Percentiles rank a stretch among this genome's conserved stretches.
Conservation (phyloP, 2,888 invertebrate species). For the Melieria picta region DNA sequence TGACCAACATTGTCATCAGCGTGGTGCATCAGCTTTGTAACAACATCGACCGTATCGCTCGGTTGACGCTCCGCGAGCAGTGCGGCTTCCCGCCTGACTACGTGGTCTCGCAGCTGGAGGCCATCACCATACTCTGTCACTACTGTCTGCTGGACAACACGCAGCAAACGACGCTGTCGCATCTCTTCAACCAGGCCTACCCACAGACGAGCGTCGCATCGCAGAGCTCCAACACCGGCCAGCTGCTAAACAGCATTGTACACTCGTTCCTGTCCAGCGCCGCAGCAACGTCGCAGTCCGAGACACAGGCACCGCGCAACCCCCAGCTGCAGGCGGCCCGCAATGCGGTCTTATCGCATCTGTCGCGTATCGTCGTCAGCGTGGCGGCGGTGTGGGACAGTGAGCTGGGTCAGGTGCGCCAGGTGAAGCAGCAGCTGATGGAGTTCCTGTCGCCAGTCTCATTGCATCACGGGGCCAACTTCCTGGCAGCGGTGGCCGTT, state of each 20-base stretch:
- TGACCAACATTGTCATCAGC: constrained; percentile 80
- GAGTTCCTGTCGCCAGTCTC: constrained; percentile 87
- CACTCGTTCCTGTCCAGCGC: constrained; percentile 78
- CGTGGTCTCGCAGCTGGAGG: constrained; percentile 80
- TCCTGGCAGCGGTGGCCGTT: constrained; percentile 84
- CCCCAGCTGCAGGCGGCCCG: constrained; percentile 70
- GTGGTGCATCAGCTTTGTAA: constrained; percentile 78
- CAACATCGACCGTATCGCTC: constrained; percentile 77
- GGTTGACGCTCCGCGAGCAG: constrained; percentile 56
- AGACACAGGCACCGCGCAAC: constrained; percentile 57
- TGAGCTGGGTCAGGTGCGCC: constrained; percentile 68
- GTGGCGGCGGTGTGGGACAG: constrained; percentile 84
- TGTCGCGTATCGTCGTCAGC: constrained; percentile 84
- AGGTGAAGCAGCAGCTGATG: constrained; percentile 79
- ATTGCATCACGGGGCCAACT: constrained; percentile 81
- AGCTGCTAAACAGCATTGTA: constrained; percentile 82
- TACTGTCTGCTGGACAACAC: constrained; percentile 77
- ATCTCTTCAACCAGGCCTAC: constrained; percentile 70
- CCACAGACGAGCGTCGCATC: constrained; percentile 69
- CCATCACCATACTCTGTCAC: constrained; percentile 81
- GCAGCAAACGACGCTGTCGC: constrained; percentile 69
- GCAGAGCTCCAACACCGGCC: constrained; percentile 72
- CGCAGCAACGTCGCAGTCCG: constrained; percentile 50
- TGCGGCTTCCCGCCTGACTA: constrained; percentile 76
- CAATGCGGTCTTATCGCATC: constrained; percentile 78